A percentile compares a stretch with the other conserved stretches of the same genome.
phyloP scores from a whole-genome alignment of 2,113 vertebrate genomes.

The Sceloporus tristichus region DNA sequence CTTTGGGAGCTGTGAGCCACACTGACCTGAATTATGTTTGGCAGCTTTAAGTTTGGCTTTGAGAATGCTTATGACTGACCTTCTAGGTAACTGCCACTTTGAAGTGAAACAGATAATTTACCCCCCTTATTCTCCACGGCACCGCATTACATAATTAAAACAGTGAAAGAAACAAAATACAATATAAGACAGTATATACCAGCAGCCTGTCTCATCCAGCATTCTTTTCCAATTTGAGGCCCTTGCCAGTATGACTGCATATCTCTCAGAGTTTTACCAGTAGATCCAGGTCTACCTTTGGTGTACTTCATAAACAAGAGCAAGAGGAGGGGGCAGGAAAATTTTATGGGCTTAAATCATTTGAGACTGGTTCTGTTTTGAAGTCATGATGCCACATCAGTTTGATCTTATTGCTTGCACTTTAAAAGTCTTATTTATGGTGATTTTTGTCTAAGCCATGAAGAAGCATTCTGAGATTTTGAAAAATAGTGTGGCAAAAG shows the following conservation, averaged over 20 bases:
- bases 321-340: background rate
- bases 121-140: background rate
- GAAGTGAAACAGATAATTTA: background rate
- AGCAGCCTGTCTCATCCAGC: background rate
- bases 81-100: background rate
- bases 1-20: too few relatives aligned
- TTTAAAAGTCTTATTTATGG: background rate
- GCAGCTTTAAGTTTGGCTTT: background rate
- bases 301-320: background rate
- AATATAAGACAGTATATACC: background rate
- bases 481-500: background rate
- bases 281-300: background rate
- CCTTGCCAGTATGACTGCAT: background rate
- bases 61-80: background rate
- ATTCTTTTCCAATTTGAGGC: background rate
- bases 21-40: background rate
- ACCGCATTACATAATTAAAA: background rate
- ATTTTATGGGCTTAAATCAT: background rate
- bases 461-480: background rate
- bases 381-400: background rate
- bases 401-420: background rate
- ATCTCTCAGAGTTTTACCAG: background rate
- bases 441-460: background rate
- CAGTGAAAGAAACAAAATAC: background rate
- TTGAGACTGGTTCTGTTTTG: conserved; percentile 16